Evolutionary conservation across 1,140 invertebrate species (phyloP), one percentile per base, ranked within the genome.

Genomic region (Helicoverpa armigera): DNA sequence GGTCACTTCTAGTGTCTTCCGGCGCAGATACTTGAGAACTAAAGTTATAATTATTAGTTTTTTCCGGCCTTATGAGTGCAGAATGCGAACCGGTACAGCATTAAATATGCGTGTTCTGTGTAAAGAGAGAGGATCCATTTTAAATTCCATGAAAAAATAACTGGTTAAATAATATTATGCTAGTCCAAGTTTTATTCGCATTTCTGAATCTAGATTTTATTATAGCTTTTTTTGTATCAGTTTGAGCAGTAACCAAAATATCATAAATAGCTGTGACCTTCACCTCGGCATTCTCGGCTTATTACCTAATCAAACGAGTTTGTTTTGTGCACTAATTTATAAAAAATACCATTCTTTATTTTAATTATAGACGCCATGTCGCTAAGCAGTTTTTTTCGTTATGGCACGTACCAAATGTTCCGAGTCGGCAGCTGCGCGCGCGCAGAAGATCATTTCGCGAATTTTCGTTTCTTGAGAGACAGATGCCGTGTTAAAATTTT

Each of bases 381-480:
- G 18, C 69, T 74, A 53, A 79, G 35, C 48, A 65, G 48, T 84
- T 84, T 87, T 43, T 86, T 85, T 83, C 72, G 69, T 53, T 73
- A 73, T 75, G 87, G 87, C 91, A 92, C 91, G 92, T 90, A 91
- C 90, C 92, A 94, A 94, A 92, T 92, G 92, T 88, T 87, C 53
- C 74, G 23, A n/a, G 73, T 13, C 79, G 81, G 87, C 90, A 89
- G 90, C 89, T 90, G 88, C 78, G 82, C 78, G 73, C 80, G 81
- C 74, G 83, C 67, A 53, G 50, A 82, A 84, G 87, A 88, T 89
- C 85, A 84, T 86, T 88, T 90, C 85, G 91, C 91, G 87, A 94
- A 92, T 92, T 88, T 86, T 83, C 85, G 83, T 79, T 75, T 85
- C 87, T 87, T 79, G 75, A 65, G 83, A 86, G 79, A 89, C 89